Evolutionary conservation across 2,888 invertebrate genomes (phyloP).

Genomic region (Hirtodrosophila confusa): DNA sequence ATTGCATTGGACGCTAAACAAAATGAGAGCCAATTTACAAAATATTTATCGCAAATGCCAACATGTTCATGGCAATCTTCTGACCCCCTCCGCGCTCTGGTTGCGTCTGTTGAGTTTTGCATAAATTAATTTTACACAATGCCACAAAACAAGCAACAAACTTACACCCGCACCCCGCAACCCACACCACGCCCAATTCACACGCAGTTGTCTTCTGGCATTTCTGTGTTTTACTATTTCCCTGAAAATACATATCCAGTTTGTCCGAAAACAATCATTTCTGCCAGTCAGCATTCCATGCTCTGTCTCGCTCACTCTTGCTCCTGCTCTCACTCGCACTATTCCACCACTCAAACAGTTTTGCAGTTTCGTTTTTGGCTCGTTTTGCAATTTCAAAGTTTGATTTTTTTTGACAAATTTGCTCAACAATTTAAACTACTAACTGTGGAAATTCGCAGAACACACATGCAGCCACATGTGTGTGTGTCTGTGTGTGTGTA

Average conservation of each 20-base stretch:
- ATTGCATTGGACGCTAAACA: slow-evolving; percentile 65
- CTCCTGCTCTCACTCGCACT: slow-evolving; percentile 1
- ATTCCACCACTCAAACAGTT: not conserved
- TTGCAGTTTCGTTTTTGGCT: slow-evolving; percentile 24
- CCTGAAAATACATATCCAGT: slow-evolving; percentile 41
- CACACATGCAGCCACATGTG: slow-evolving; percentile 7
- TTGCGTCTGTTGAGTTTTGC: slow-evolving; percentile 39
- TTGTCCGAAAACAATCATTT: slow-evolving; percentile 45
- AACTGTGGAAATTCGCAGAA: slow-evolving; percentile 37
- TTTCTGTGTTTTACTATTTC: slow-evolving; percentile 39
- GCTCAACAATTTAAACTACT: slow-evolving; percentile 39
- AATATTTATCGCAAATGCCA: slow-evolving; percentile 57
- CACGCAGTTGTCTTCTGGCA: slow-evolving; percentile 38
- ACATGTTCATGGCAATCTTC: slow-evolving; percentile 33
- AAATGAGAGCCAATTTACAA: slow-evolving; percentile 66
- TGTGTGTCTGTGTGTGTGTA: slow-evolving; percentile 1
- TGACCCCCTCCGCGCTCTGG: slow-evolving; percentile 3
- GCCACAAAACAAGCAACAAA: slow-evolving; percentile 36
- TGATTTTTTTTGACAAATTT: slow-evolving; percentile 42
- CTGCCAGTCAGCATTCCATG: slow-evolving; percentile 23
- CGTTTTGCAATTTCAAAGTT: slow-evolving; percentile 41
- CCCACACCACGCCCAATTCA: not conserved
- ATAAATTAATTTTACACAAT: slow-evolving; percentile 49
- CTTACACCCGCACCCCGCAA: not conserved
- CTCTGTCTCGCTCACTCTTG: not conserved